Conservation (phyloP, 2,797 vertebrate genomes). For the Hemitrygon akajei region DNA sequence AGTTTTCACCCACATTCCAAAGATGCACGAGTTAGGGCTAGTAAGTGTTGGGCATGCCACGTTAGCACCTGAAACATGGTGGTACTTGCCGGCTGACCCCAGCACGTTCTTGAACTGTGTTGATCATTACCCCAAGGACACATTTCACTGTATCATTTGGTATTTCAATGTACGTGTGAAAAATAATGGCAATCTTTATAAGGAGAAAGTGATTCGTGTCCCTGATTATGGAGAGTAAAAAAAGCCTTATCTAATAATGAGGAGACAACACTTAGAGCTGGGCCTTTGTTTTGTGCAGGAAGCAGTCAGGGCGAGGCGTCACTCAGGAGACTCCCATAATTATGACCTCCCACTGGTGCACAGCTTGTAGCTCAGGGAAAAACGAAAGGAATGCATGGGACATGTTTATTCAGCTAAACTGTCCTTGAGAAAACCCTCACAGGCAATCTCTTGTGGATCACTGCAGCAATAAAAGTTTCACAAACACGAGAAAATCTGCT, state of each 20-base stretch:
- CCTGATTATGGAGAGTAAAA: not conserved
- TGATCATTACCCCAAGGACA: too few relatives aligned
- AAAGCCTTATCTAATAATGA: not conserved
- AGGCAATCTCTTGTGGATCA: not conserved
- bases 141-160: too few relatives aligned
- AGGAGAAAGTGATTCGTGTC: not conserved
- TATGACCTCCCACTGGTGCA: not conserved
- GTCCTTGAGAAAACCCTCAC: not conserved
- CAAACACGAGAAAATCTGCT: too few relatives aligned
- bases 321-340: not conserved
- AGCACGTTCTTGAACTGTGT: too few relatives aligned
- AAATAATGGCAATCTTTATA: not conserved
- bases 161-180: too few relatives aligned
- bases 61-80: too few relatives aligned
- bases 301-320: not conserved
- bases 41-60: too few relatives aligned
- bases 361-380: not conserved
- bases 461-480: not conserved
- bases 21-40: too few relatives aligned
- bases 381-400: not conserved
- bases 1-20: too few relatives aligned
- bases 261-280: not conserved
- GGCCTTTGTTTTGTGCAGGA: not conserved
- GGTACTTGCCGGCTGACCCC: too few relatives aligned
- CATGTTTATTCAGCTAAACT: not conserved